Percentiles rank a stretch among this genome's conserved stretches.
These are phyloP conservation scores for Pocillopora verrucosa DNA, from an alignment of 64 coral and sea anemone genomes.

Conservation along the genomic window DNA sequence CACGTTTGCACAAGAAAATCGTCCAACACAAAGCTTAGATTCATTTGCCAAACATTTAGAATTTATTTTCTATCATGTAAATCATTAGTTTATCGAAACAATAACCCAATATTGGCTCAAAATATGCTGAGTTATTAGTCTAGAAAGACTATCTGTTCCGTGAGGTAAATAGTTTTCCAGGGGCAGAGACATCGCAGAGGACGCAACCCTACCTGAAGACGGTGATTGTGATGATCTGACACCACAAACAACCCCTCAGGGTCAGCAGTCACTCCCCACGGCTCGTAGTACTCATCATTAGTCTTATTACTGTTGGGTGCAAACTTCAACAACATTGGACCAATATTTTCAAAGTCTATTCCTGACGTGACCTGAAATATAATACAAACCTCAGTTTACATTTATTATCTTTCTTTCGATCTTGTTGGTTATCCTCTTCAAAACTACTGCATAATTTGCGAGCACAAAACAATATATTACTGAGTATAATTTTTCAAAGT, in stretches of 20 bases:
- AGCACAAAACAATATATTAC: no score
- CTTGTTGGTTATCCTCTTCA: no score
- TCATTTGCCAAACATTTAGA: background rate
- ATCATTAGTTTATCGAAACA: no score
- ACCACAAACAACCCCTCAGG: slow-evolving; percentile 68
- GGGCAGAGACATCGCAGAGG: no score
- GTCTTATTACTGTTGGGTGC: slow-evolving; percentile 46
- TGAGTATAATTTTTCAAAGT: no score
- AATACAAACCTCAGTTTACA: background rate
- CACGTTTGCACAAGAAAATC: no score
- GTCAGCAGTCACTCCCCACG: slow-evolving; percentile 75
- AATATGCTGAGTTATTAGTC: no score
- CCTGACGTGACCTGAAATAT: slow-evolving; percentile 67
- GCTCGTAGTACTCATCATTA: slow-evolving; percentile 75
- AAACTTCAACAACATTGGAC: slow-evolving; percentile 61
- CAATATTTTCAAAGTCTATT: slow-evolving; percentile 81
- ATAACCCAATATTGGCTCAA: no score
- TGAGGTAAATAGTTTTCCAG: no score
- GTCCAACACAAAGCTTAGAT: background rate
- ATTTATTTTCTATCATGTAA: no score
- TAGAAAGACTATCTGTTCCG: no score
- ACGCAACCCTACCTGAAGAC: slow-evolving; percentile 37
- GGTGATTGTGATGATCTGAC: slow-evolving; percentile 83
- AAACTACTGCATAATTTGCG: no score
- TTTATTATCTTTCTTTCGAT: background rate